A percentile compares a stretch with the other conserved stretches of the same genome.
These are phyloP conservation scores for Aphidius ervi DNA, from an alignment of 1,140 invertebrate genomes.

Conservation along the genomic window DNA sequence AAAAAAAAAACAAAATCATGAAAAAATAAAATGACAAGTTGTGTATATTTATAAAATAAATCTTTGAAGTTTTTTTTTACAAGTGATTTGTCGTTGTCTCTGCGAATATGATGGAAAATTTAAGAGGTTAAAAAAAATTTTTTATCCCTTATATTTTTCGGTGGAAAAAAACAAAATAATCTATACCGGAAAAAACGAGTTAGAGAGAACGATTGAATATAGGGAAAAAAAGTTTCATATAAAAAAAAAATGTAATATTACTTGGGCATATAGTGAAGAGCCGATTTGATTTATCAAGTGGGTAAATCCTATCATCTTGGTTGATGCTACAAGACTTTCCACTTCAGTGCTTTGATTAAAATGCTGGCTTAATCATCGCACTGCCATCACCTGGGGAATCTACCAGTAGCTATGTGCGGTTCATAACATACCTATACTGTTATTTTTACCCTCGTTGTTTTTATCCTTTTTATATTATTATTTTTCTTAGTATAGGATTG, in stretches of 20 bases:
- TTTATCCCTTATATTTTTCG: too few species aligned
- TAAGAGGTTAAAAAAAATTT: neutral
- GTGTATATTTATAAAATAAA: slow-evolving; percentile 1
- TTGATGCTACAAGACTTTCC: slow-evolving; percentile 48
- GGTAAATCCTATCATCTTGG: slow-evolving; percentile 44
- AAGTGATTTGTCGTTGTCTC: neutral
- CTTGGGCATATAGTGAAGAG: slow-evolving; percentile 24
- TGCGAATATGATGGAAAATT: too few species aligned
- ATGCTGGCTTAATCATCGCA: slow-evolving; percentile 47
- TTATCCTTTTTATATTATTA: slow-evolving; percentile 10
- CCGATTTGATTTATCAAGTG: slow-evolving; percentile 48
- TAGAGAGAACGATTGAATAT: neutral
- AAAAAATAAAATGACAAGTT: too few species aligned
- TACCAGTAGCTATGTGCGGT: slow-evolving; percentile 10
- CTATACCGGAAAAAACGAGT: neutral
- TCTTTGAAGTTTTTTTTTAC: slow-evolving; percentile 3
- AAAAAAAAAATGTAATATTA: slow-evolving; percentile 34
- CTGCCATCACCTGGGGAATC: slow-evolving; percentile 39
- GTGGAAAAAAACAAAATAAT: too few species aligned
- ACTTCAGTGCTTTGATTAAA: slow-evolving; percentile 51
- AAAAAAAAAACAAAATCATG: slow-evolving; percentile 9
- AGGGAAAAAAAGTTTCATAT: slow-evolving; percentile 4
- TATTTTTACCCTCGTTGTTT: slow-evolving; percentile 13
- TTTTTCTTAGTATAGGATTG: slow-evolving; percentile 25
- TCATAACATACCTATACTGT: neutral